These are phyloP conservation scores for Harpalus rufipes DNA, from an alignment of 2,888 invertebrate genomes.

Conservation along the genomic window DNA sequence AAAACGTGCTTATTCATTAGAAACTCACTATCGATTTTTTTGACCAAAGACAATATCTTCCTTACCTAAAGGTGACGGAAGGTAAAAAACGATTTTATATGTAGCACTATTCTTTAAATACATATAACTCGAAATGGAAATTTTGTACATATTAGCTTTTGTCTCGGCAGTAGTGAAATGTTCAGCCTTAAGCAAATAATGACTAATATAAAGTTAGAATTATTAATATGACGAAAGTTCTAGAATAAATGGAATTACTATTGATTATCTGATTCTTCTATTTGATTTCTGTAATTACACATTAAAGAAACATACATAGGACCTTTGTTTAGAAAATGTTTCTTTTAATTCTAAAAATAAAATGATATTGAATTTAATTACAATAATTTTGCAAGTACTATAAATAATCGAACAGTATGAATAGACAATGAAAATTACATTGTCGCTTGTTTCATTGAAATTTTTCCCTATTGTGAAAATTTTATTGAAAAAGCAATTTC, in stretches of 20 bases:
- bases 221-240: neutral
- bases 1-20: no score
- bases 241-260: neutral
- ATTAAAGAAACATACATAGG: constrained; percentile 9
- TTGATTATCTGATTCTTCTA: neutral
- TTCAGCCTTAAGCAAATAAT: no score
- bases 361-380: neutral
- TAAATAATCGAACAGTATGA: neutral
- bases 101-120: no score
- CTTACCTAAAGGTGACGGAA: no score
- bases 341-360: neutral
- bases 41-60: no score
- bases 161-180: no score
- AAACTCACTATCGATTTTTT: no score
- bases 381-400: neutral
- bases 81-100: no score
- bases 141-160: no score
- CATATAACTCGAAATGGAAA: no score
- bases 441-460: neutral
- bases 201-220: no score
- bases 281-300: neutral
- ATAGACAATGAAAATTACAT: neutral
- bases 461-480: neutral
- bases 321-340: constrained; percentile 2
- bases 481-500: neutral